Conservation (phyloP, 2,888 invertebrate species). For the Escarpia spicata region DNA sequence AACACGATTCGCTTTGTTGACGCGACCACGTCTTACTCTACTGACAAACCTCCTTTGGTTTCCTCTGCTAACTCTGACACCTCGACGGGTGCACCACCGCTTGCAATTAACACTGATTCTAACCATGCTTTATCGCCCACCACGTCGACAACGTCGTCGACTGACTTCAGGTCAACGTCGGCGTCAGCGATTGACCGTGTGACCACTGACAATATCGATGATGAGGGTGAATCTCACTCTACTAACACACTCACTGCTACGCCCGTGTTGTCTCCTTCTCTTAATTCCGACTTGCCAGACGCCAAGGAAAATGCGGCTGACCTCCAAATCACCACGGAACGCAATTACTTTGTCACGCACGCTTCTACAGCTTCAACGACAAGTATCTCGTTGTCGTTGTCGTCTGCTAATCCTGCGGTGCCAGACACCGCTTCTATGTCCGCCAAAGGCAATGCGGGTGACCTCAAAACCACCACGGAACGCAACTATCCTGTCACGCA, state of each 20-base stretch:
- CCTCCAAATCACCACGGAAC: not conserved
- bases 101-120: not conserved
- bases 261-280: not conserved
- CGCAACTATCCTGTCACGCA: not conserved
- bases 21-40: not conserved
- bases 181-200: not conserved
- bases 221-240: not conserved
- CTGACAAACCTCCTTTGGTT: not conserved
- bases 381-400: not conserved
- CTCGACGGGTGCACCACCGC: not conserved
- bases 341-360: not conserved
- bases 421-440: not conserved
- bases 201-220: not conserved
- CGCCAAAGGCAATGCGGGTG: not conserved
- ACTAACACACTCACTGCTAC: conserved; percentile 1
- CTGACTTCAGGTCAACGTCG: not conserved
- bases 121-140: not conserved
- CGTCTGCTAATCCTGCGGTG: not conserved
- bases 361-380: not conserved
- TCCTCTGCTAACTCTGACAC: not conserved
- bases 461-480: not conserved
- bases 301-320: not conserved
- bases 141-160: not conserved
- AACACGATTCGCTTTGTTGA: too few relatives aligned
- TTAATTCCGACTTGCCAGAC: not conserved